These are phyloP conservation scores for Manduca sexta DNA, from an alignment of 1,140 invertebrate genomes.

Conservation along the genomic window DNA sequence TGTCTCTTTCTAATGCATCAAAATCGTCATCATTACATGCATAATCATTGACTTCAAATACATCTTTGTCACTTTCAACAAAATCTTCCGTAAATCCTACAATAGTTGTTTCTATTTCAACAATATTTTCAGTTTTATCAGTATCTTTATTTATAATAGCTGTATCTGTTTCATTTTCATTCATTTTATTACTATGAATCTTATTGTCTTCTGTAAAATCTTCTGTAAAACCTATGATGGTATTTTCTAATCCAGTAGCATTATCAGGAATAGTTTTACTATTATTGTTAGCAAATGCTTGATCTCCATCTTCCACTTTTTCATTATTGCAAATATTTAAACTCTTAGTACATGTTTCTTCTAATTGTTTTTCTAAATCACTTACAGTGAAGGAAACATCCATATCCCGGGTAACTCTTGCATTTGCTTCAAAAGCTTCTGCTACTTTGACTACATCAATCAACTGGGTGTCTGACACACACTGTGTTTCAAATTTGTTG, in stretches of 20 bases:
- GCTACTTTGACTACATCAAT: conserved; percentile 41
- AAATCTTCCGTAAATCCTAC: conserved; percentile 2
- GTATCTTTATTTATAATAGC: conserved; percentile 46
- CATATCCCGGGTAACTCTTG: too few relatives aligned
- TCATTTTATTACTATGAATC: too few relatives aligned
- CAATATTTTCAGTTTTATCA: conserved; percentile 21
- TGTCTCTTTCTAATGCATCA: background rate
- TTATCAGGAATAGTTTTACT: too few relatives aligned
- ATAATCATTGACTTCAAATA: background rate
- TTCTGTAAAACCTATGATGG: too few relatives aligned
- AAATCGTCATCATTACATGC: background rate
- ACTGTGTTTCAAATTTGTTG: conserved; percentile 51
- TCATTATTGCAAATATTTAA: too few relatives aligned
- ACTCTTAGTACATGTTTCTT: too few relatives aligned
- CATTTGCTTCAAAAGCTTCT: conserved; percentile 24
- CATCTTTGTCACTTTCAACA: conserved; percentile 8
- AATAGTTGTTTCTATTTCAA: background rate
- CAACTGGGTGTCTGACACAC: conserved; percentile 46
- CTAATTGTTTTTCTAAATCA: background rate
- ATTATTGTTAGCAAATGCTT: too few relatives aligned
- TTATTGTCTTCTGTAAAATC: too few relatives aligned
- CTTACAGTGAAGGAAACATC: background rate
- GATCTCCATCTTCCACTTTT: too few relatives aligned
- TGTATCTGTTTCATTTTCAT: too few relatives aligned
- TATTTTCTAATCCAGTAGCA: too few relatives aligned